Base-by-base conservation (phyloP, 2,888 invertebrate genomes). In the Mythimna impura region DNA sequence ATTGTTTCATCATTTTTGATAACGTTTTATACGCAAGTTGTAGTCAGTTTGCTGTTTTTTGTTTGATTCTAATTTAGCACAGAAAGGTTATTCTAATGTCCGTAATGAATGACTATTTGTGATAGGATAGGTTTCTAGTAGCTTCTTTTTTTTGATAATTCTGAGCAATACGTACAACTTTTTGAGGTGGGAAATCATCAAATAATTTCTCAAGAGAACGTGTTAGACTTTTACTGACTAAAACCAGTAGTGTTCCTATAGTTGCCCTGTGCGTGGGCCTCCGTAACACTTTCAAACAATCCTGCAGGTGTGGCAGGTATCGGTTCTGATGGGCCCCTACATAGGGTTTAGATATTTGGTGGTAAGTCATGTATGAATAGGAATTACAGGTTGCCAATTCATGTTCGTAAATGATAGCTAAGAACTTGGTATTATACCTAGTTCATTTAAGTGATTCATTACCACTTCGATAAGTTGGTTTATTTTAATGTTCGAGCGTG, bases 1-100 rank as follows among this genome's bases (percentile, higher is more conserved):
- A 47, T 10, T 63, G 73, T 91, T 90, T 88, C 91, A 87, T 91
- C 89, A 90, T 73, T 66, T 50, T n/a, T 69, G 84, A 83, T 86
- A 85, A 76, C 69, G 25, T 25, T 69, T 57, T 20, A 36, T 52
- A 66, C 75, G 76, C 73, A 81, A 68, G 30, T 69, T 67, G 64
- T 61, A 55, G 54, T 34, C 22, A 55, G 62, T 52, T 58, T 68
- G 30, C 57, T 70, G 65, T 47, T 58, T 72, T 76, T 30, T 74
- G 22, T 61, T 68, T 76, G 10, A 71, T 50, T 25, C n/a, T 12
- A 36, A 30, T 67, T 5, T 52, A 34, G 10, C 62, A 70, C 57
- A 43, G 52, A 58, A n/a, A 52, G 43, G 47, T n/a, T 71, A 57
- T 69, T 62, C 14, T 57, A 43, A 43, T 63, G 43, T 17, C 10